Base-by-base conservation (phyloP, 2,888 invertebrate species). In the Odontothrips loti region DNA sequence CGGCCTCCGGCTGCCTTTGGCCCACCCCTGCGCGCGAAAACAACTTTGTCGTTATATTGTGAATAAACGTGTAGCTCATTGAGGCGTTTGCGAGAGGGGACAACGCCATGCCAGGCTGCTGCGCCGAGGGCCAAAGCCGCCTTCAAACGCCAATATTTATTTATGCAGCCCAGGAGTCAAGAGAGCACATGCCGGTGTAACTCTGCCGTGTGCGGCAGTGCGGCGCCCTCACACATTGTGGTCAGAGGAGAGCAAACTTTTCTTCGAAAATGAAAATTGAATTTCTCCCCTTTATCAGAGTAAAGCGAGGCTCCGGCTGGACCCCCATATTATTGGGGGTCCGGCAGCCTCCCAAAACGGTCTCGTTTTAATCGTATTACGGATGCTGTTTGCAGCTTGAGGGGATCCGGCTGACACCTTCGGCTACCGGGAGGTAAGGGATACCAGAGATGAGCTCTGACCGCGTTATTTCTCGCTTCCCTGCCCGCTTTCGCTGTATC, bases 41-140 rank as follows among this genome's bases (percentile, higher is more conserved):
- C 68, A 75, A 75, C 68, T 75, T 27, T 75, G 68, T 75, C 68
- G 68, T 75, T 75, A 75, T 75, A 75, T 75, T 75, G 68, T 75
- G 68, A 75, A 75, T 75, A 75, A 75, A 23, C 23, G 23, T 43
- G 34, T 27, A 75, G 27, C 23, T 75, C 27, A 75, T 75, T 75
- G 68, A 75, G 68, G 68, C 23, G 68, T 43, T 43, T n/a, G n/a
- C n/a, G n/a, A n/a, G n/a, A n/a, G n/a, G 34, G 34, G 34, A 43
- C 34, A n/a, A n/a, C n/a, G n/a, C n/a, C n/a, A n/a, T n/a, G n/a
- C n/a, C n/a, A n/a, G n/a, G n/a, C n/a, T n/a, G n/a, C n/a, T n/a
- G 58, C 58, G 17, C 58, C 58, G 58, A 15, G n/a, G n/a, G 34
- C 34, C 34, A 43, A 43, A 43, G 34, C 34, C 58, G 58, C 58